Evolutionary conservation across 2,797 vertebrate genomes (phyloP).

Genomic region (Tenualosa thibaudeaui): DNA sequence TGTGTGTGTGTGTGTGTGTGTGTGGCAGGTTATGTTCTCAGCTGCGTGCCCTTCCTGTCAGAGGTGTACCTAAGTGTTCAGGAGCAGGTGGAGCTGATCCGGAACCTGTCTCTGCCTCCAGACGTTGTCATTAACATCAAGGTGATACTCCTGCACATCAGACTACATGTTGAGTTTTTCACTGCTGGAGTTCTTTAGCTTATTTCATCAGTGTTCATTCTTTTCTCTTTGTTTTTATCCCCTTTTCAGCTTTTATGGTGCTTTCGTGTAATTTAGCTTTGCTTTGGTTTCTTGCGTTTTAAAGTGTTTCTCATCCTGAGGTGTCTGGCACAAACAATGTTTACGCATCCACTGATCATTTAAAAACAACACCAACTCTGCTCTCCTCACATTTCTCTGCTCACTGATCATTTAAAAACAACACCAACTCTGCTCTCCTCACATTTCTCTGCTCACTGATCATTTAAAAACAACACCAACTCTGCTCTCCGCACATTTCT

Average conservation of each 20-base stretch:
- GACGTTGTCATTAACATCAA: conserved; percentile 96
- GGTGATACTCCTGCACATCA: conserved; percentile 56
- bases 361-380: background rate
- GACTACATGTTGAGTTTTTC: background rate
- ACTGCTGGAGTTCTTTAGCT: background rate
- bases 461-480: too few relatives aligned
- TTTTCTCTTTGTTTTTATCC: background rate
- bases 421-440: background rate
- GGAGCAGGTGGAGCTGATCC: conserved; percentile 86
- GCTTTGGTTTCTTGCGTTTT: too few relatives aligned
- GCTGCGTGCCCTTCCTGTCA: conserved; percentile 85
- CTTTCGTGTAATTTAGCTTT: too few relatives aligned
- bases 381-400: background rate
- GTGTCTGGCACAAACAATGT: too few relatives aligned
- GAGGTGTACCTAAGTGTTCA: conserved; percentile 76
- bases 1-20: background rate
- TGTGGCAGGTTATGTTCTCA: conserved; percentile 87
- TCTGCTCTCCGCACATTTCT: too few relatives aligned
- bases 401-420: too few relatives aligned
- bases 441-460: background rate
- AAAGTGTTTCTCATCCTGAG: too few relatives aligned
- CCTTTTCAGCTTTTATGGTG: too few relatives aligned
- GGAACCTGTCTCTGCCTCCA: conserved; percentile 80
- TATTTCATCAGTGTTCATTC: background rate
- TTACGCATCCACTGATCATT: too few relatives aligned